Percentiles rank a stretch among this genome's conserved stretches.
These are phyloP conservation scores for Telenomus remus DNA, from an alignment of 1,140 invertebrate genomes.

Conservation along the genomic window DNA sequence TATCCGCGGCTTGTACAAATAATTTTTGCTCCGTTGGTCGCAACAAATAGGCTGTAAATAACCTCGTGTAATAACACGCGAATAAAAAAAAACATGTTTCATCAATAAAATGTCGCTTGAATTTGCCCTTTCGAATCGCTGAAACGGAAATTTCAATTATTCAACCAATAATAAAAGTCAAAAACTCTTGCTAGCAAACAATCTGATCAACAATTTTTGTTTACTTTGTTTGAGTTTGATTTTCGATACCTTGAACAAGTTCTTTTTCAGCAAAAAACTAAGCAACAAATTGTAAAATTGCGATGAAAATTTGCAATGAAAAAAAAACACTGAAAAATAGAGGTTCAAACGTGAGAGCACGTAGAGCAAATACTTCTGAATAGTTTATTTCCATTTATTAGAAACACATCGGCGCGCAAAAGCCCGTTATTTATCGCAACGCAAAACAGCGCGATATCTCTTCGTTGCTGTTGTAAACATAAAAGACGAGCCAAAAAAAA, in stretches of 20 bases:
- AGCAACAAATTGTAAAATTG: too few relatives aligned
- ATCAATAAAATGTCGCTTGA: background rate
- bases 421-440: conserved; percentile 38
- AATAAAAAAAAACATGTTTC: background rate
- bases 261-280: too few relatives aligned
- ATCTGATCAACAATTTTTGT: too few relatives aligned
- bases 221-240: too few relatives aligned
- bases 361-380: conserved; percentile 32
- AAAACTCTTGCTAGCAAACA: too few relatives aligned
- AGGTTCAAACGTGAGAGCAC: background rate
- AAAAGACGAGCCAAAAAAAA: background rate
- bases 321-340: too few relatives aligned
- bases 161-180: too few relatives aligned
- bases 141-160: too few relatives aligned
- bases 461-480: conserved; percentile 2
- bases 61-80: conserved; percentile 20
- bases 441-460: conserved; percentile 15
- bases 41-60: conserved; percentile 43
- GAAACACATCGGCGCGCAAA: conserved; percentile 45
- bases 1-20: conserved; percentile 9
- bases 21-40: conserved; percentile 21
- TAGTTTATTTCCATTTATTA: conserved; percentile 53
- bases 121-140: too few relatives aligned
- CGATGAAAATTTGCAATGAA: too few relatives aligned
- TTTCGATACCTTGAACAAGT: too few relatives aligned